These are phyloP conservation scores for Drosophila hawaiiensis DNA, from an alignment of 2,888 invertebrate species.

Conservation along the genomic window DNA sequence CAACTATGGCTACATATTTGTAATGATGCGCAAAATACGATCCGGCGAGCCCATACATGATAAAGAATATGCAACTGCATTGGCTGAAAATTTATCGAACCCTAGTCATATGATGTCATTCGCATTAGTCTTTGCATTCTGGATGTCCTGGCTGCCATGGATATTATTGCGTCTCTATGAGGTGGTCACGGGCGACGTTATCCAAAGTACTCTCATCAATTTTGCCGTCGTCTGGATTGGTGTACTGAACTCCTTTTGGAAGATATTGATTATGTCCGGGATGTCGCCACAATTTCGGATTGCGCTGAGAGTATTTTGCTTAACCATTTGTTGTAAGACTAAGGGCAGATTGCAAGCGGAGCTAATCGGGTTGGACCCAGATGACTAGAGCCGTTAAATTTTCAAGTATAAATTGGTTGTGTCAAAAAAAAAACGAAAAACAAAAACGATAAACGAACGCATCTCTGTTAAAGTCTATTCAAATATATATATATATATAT, in stretches of 20 bases:
- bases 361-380: slow-evolving; percentile 93
- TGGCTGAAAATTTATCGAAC: slow-evolving; percentile 95
- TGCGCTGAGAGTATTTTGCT: slow-evolving; percentile 94
- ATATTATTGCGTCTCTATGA: slow-evolving; percentile 93
- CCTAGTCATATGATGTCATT: slow-evolving; percentile 98
- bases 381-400: slow-evolving; percentile 89
- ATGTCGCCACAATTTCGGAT: slow-evolving; percentile 97
- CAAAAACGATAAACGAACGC: slow-evolving; percentile 6
- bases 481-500: slow-evolving; percentile 7
- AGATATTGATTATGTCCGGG: slow-evolving; percentile 94
- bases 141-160: slow-evolving; percentile 97
- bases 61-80: slow-evolving; percentile 95
- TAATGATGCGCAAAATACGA: slow-evolving; percentile 93
- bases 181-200: slow-evolving; percentile 88
- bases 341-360: slow-evolving; percentile 94
- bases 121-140: slow-evolving; percentile 94
- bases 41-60: slow-evolving; percentile 95
- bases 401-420: slow-evolving; percentile 74
- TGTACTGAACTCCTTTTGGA: slow-evolving; percentile 97
- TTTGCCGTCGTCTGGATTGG: slow-evolving; percentile 98
- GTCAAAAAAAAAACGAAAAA: slow-evolving; percentile 20
- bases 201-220: slow-evolving; percentile 93
- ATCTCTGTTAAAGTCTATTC: slow-evolving; percentile 21
- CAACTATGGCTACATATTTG: slow-evolving; percentile 97
- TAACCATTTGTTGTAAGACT: slow-evolving; percentile 95